Percentiles rank a stretch among this genome's conserved stretches.
Evolutionary conservation across 2,888 invertebrate species (phyloP).

Genomic region (Bibio marci): DNA sequence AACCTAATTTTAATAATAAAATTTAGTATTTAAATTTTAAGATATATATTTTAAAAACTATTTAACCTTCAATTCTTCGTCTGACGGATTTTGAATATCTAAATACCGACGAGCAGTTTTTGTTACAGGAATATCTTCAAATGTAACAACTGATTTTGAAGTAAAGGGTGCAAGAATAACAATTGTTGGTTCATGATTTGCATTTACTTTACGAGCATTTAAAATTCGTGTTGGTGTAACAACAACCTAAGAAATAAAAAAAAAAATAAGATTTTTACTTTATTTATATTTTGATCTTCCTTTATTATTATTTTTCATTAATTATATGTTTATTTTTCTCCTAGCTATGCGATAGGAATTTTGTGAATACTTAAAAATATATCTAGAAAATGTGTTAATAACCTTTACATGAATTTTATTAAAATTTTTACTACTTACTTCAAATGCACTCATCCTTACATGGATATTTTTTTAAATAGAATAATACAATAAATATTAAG

Average conservation of each 20-base stretch:
- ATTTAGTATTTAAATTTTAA: neutral
- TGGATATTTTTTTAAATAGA: too few species aligned
- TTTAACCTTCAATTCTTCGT: slow-evolving; percentile 27
- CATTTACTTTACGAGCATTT: slow-evolving; percentile 21
- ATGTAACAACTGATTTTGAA: slow-evolving; percentile 46
- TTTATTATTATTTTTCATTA: too few species aligned
- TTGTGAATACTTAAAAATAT: neutral
- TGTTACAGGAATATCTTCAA: slow-evolving; percentile 45
- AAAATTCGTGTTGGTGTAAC: slow-evolving; percentile 25
- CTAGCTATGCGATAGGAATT: too few species aligned
- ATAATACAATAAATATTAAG: too few species aligned
- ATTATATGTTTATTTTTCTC: too few species aligned
- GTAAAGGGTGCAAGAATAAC: slow-evolving; percentile 48
- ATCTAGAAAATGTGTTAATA: too few species aligned
- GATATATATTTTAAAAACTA: too few species aligned
- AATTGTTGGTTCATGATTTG: slow-evolving; percentile 22
- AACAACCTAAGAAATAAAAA: slow-evolving; percentile 16
- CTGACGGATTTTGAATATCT: slow-evolving; percentile 39
- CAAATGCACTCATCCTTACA: slow-evolving; percentile 25
- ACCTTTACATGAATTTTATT: too few species aligned
- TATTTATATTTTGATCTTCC: too few species aligned
- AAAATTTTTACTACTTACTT: too few species aligned
- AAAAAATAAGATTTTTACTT: too few species aligned
- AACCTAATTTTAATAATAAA: slow-evolving; percentile 25
- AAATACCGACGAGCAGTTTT: slow-evolving; percentile 35